Base-by-base conservation (phyloP, 37 sponge, comb jelly and placozoan genomes). In the Haliclona indistincta region DNA sequence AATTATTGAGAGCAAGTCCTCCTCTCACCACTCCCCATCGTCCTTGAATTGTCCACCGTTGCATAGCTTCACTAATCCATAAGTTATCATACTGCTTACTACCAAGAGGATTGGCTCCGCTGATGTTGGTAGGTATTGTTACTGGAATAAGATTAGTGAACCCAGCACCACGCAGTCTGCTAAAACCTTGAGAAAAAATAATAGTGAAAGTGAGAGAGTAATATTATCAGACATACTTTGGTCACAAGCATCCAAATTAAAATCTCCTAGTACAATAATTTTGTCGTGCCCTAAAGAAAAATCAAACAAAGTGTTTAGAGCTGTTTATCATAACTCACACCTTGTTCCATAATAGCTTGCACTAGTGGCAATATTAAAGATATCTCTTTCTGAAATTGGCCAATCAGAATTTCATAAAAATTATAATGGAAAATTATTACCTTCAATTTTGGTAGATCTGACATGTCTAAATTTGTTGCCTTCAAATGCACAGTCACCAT, bases 11-110 rank as follows among this genome's bases (percentile, higher is more conserved):
- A 17, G 10, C 15, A 17, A 47, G 15, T 15, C 51, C 51, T 17
- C 26, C 54, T 32, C 78, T 64, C 37, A 78, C 56, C 11, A 78
- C 78, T 4, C 55, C 68, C 41, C 29, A 78, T 26, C 1, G 5
- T 8, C 78, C 68, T 43, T 29, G 62, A 37, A 41, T 45, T 43
- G 25, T 23, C 22, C 43, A 40, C 25, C 29, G 23, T 42, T 62
- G n/a, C 8, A 19, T 51, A 34, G 28, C 43, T 13, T 67, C 39
- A 20, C 32, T 67, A 22, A 78, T 22, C 78, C 78, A 78, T 19
- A 78, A 22, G 42, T 78, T 78, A 65, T 78, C 78, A 67, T 78
- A 78, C 45, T 47, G 29, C 13, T 67, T 28, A 36, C 37, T 67
- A 29, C 78, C 78, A 28, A 54, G 32, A 33, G 51, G 68, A 36